Evolutionary conservation across 2,888 invertebrate genomes (phyloP).

Genomic region (Onchidella celtica): DNA sequence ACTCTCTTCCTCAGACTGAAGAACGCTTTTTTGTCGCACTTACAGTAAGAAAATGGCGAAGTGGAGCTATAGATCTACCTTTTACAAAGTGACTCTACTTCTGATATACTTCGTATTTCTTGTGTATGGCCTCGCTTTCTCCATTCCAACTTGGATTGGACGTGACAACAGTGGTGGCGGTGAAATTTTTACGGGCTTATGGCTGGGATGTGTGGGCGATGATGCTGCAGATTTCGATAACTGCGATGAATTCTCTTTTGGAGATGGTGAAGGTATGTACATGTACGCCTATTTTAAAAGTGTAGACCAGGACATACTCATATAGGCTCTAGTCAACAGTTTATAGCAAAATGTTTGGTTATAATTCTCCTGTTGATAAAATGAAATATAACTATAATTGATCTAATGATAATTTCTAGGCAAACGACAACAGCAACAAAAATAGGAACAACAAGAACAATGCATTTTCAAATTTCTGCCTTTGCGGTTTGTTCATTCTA

Average conservation of each 20-base stretch:
- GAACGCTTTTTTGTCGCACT: slow-evolving; percentile 49
- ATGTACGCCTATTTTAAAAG: too few relatives aligned
- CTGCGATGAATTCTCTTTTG: not conserved
- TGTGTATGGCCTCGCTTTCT: slow-evolving; percentile 36
- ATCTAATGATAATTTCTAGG: too few relatives aligned
- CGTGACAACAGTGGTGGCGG: not conserved
- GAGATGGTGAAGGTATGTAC: not conserved
- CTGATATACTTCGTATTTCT: slow-evolving; percentile 41
- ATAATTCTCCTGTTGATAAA: too few relatives aligned
- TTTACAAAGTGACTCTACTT: slow-evolving; percentile 24
- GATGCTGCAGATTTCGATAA: not conserved
- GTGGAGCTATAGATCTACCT: slow-evolving; percentile 11
- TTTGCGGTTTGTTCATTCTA: too few relatives aligned
- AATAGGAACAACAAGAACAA: too few relatives aligned
- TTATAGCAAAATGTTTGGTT: too few relatives aligned
- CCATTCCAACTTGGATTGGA: slow-evolving; percentile 32
- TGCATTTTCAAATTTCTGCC: too few relatives aligned
- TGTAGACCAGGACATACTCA: too few relatives aligned
- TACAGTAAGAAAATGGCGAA: slow-evolving; percentile 25
- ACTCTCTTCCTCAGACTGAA: slow-evolving; percentile 71
- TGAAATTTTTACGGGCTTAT: slow-evolving; percentile 10
- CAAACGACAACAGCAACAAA: too few relatives aligned
- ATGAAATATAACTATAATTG: too few relatives aligned
- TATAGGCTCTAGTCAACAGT: too few relatives aligned
- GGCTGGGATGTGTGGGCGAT: not conserved